phyloP scores from a whole-genome alignment of 2,797 vertebrate species.

The Tympanoctomys barrerae region DNA sequence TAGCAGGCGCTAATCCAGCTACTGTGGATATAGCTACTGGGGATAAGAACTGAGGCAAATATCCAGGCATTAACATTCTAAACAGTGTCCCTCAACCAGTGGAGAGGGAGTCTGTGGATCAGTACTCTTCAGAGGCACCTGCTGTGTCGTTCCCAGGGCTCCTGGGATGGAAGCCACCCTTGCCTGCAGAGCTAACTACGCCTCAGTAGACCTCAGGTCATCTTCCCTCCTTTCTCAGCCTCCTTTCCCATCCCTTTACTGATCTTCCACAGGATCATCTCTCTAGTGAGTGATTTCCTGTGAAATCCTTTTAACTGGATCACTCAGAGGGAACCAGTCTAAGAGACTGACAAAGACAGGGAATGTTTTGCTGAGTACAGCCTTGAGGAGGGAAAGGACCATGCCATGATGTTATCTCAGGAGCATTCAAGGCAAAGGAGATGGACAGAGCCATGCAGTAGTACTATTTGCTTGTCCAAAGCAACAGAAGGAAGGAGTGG shows the following conservation, averaged over 20 bases:
- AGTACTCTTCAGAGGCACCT: not conserved
- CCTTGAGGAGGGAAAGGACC: not conserved
- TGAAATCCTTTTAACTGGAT: not conserved
- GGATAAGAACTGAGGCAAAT: conserved; percentile 17
- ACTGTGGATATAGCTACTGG: not conserved
- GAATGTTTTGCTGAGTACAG: not conserved
- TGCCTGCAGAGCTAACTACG: not conserved
- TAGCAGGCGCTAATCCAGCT: not conserved
- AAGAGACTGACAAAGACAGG: not conserved
- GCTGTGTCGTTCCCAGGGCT: not conserved
- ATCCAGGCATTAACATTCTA: not conserved
- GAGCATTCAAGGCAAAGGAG: not conserved
- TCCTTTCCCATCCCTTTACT: not conserved
- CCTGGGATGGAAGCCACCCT: not conserved
- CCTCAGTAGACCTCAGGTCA: not conserved
- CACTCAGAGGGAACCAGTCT: not conserved
- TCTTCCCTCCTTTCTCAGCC: not conserved
- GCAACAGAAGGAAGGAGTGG: not conserved
- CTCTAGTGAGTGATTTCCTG: not conserved
- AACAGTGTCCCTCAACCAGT: not conserved
- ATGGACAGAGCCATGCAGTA: not conserved
- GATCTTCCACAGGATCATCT: not conserved
- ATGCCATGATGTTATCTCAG: not conserved
- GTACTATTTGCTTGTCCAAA: not conserved
- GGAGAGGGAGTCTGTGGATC: not conserved